phyloP scores from a whole-genome alignment of 2,113 vertebrate genomes.

The Protomyctophum bolini region DNA sequence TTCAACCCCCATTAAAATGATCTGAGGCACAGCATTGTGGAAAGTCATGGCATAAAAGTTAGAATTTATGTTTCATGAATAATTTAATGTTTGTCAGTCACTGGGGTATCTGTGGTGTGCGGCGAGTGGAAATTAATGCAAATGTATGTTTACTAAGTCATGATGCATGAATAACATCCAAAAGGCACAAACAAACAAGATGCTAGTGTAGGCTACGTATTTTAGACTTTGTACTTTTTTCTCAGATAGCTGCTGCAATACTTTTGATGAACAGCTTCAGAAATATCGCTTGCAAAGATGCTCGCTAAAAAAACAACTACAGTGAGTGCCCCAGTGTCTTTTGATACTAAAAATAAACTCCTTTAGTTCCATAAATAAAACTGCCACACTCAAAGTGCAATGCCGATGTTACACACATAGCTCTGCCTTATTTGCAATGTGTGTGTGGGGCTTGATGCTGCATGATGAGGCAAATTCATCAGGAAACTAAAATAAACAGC shows the following conservation, averaged over 20 bases:
- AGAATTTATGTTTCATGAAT: slow-evolving; percentile 50
- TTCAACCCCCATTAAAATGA: slow-evolving; percentile 29
- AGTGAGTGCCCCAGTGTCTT: slow-evolving; percentile 39
- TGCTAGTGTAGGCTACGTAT: neutral
- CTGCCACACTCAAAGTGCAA: slow-evolving; percentile 36
- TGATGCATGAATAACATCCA: slow-evolving; percentile 40
- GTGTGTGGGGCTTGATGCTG: no score
- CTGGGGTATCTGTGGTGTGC: slow-evolving; percentile 18
- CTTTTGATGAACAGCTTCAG: slow-evolving; percentile 40
- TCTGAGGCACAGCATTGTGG: slow-evolving; percentile 15
- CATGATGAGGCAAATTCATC: slow-evolving; percentile 56
- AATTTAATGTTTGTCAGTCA: slow-evolving; percentile 45
- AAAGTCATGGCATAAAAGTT: slow-evolving; percentile 43
- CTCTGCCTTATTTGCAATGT: slow-evolving; percentile 44
- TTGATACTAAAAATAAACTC: slow-evolving; percentile 58
- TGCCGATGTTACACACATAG: slow-evolving; percentile 29
- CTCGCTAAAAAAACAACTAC: slow-evolving; percentile 18
- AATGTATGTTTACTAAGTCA: slow-evolving; percentile 26
- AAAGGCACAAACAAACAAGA: slow-evolving; percentile 31
- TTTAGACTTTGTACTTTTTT: neutral
- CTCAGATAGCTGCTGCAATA: neutral
- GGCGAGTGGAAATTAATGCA: slow-evolving; percentile 3
- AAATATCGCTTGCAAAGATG: slow-evolving; percentile 31
- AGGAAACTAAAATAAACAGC: slow-evolving; percentile 61
- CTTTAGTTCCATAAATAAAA: slow-evolving; percentile 51